Percentiles rank a stretch among this genome's conserved stretches.
Conservation (phyloP, 2,113 vertebrate species). For the Triplophysa siluroides region DNA sequence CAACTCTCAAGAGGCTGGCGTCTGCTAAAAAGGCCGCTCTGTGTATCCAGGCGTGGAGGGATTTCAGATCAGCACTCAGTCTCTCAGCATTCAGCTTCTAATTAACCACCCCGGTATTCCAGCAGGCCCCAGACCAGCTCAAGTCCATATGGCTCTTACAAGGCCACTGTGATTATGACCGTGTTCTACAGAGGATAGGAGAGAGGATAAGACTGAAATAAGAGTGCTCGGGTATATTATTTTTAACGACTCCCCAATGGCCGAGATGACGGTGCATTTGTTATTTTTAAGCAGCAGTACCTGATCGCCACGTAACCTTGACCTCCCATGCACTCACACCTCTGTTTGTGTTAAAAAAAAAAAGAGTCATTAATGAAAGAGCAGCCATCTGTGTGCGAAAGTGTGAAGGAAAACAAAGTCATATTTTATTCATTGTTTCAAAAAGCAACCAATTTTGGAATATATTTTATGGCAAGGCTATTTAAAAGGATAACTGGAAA, state of each 20-base stretch:
- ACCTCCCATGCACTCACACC: slow-evolving; percentile 46
- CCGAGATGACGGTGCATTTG: slow-evolving; percentile 69
- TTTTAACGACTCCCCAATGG: slow-evolving; percentile 82
- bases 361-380: slow-evolving; percentile 39
- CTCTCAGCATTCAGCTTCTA: slow-evolving; percentile 83
- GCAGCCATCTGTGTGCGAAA: not conserved
- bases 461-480: no score
- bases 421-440: slow-evolving; percentile 8
- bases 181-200: slow-evolving; percentile 73
- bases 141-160: slow-evolving; percentile 84
- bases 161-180: slow-evolving; percentile 79
- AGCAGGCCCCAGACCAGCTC: slow-evolving; percentile 71
- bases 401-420: not conserved
- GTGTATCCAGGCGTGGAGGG: slow-evolving; percentile 70
- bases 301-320: slow-evolving; percentile 59
- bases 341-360: not conserved
- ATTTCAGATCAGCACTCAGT: slow-evolving; percentile 79
- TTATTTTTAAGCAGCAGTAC: slow-evolving; percentile 68
- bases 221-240: slow-evolving; percentile 75
- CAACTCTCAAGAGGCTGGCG: slow-evolving; percentile 77
- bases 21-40: slow-evolving; percentile 84
- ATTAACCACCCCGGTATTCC: slow-evolving; percentile 89
- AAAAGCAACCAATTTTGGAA: not conserved
- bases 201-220: not conserved
- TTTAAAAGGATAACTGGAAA: no score